Conservation (phyloP, 1,140 invertebrate genomes). For the Pogonomyrmex californicus region DNA sequence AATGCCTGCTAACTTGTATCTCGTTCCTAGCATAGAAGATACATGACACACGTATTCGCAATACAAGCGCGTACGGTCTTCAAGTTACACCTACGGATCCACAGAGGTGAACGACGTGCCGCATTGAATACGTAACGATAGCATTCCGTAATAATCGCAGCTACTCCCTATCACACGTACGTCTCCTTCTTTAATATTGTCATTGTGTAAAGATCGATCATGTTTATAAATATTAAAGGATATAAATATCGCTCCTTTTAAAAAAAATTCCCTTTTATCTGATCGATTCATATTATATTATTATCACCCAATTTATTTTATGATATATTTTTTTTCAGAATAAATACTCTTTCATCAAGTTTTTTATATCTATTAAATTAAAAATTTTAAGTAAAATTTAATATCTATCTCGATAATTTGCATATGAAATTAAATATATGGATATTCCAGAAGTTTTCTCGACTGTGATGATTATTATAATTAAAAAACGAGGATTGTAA, state of each 20-base stretch:
- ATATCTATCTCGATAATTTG: conserved; percentile 11
- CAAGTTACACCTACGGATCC: conserved; percentile 66
- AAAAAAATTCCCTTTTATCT: neutral
- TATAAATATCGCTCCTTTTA: neutral
- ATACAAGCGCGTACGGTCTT: conserved; percentile 68
- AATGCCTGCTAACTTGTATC: conserved; percentile 73
- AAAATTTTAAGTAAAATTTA: neutral
- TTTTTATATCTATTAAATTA: neutral
- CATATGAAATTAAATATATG: neutral
- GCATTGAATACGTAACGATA: conserved; percentile 83
- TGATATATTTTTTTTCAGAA: neutral
- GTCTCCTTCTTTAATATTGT: conserved; percentile 56
- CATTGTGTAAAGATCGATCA: conserved; percentile 10
- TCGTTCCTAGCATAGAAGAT: conserved; percentile 64
- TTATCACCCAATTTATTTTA: neutral
- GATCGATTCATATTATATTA: neutral
- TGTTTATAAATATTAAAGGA: neutral
- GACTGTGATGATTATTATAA: neutral
- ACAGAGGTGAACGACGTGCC: conserved; percentile 76
- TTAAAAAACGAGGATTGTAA: neutral
- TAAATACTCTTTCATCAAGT: neutral
- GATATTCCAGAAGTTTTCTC: conserved; percentile 11
- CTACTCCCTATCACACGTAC: conserved; percentile 36
- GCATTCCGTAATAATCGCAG: conserved; percentile 72
- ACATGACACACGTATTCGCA: conserved; percentile 70